phyloP scores from a whole-genome alignment of 2,888 invertebrate genomes.

The Ypsolopha sequella region DNA sequence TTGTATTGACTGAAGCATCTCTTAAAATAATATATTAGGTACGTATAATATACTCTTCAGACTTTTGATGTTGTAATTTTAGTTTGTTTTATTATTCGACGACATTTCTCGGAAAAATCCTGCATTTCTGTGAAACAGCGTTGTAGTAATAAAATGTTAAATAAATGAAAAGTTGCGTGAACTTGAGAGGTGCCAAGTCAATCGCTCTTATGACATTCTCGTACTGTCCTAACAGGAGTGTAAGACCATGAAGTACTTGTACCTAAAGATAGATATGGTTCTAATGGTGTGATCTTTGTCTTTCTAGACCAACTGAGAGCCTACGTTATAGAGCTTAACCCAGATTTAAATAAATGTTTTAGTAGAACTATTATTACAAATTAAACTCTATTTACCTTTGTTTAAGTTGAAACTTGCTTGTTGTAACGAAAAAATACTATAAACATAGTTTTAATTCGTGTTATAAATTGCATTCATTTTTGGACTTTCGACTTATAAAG shows the following conservation, averaged over 20 bases:
- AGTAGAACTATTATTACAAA: slow-evolving; percentile 58
- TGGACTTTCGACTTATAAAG: slow-evolving; percentile 15
- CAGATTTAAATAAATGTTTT: slow-evolving; percentile 59
- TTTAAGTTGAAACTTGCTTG: slow-evolving; percentile 63
- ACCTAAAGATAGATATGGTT: not conserved
- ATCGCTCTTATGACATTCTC: not conserved
- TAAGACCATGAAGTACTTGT: too few species aligned
- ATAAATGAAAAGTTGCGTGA: too few species aligned
- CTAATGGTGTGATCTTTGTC: slow-evolving; percentile 39
- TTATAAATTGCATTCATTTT: slow-evolving; percentile 32
- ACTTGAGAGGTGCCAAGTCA: not conserved
- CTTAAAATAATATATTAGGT: too few species aligned
- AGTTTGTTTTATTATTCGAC: slow-evolving; percentile 22
- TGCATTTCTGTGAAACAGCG: slow-evolving; percentile 21
- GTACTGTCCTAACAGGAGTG: too few species aligned
- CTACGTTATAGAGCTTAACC: slow-evolving; percentile 66
- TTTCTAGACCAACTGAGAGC: slow-evolving; percentile 52
- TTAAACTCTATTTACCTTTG: slow-evolving; percentile 61
- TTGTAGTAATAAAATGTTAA: too few species aligned
- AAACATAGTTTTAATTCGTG: slow-evolving; percentile 48
- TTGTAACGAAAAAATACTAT: slow-evolving; percentile 46
- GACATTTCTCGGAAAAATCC: slow-evolving; percentile 19
- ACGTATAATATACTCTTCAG: slow-evolving; percentile 18
- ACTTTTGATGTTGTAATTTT: slow-evolving; percentile 18
- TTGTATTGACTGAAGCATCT: too few species aligned